Base-by-base conservation (phyloP, 2,888 invertebrate species). In the Eupithecia insigniata region DNA sequence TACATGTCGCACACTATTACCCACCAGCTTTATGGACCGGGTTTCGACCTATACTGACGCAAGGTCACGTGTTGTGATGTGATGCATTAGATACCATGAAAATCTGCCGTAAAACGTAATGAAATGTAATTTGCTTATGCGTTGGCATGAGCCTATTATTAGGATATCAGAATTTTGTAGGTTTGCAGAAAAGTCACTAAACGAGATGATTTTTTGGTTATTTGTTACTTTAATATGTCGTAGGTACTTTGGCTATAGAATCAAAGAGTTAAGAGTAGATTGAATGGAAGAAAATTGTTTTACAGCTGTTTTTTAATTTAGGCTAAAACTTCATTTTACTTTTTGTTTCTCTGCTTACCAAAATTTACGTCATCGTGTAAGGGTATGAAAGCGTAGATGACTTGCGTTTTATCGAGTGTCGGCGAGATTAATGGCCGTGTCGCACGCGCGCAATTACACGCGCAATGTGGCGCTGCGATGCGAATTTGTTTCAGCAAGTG, bases 371-470 rank as follows among this genome's bases (percentile, higher is more conserved):
- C 22, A 12, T 51, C 26, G 26, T 26, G 72, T 66, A 67, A 72
- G 73, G 72, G 70, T 43, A 70, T 62, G 70, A 69, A 36, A 64
- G 64, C 36, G 62, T 34, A 82, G 88, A 89, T 94, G 93, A 94
- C 91, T 93, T 91, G 93, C 93, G 87, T 90, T 92, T 91, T 92
- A 92, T 93, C 91, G 92, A 90, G 90, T 90, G 92, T 87, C 89
- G 85, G 88, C 82, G 93, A 93, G 93, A 94, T 93, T 94, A 92
- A 94, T 93, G 91, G 91, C 87, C 84, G 86, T 86, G 89, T 87
- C 89, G 88, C 87, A 79, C 84, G 88, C 86, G 86, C 88, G 89
- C 93, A 91, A 93, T 93, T 92, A 93, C 92, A 92, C 90, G 92
- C 90, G 92, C 92, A 89, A 92, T 92, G 92, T 92, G 89, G 67